Conservation (phyloP, 2,113 vertebrate genomes). For the Aramus guarauna region DNA sequence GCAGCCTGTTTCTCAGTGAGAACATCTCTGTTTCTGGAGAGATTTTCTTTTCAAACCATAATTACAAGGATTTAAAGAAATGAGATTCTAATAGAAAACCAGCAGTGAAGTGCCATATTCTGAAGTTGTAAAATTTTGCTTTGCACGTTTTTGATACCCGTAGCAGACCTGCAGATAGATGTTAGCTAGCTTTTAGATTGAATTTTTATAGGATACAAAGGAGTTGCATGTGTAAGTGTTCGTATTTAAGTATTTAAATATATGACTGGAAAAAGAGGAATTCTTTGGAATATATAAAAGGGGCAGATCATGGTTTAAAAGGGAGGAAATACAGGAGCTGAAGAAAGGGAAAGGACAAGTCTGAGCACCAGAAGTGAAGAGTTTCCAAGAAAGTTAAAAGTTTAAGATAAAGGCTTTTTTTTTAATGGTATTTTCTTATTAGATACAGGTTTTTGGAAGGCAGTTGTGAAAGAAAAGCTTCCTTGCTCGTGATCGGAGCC, state of each 20-base stretch:
- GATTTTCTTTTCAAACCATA: neutral
- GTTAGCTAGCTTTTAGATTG: neutral
- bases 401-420: neutral
- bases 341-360: neutral
- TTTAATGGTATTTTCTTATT: neutral
- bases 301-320: neutral
- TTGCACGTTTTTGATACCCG: neutral
- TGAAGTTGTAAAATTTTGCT: neutral
- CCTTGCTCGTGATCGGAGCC: neutral
- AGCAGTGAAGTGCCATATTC: neutral
- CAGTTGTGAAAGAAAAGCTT: slow-evolving; percentile 54
- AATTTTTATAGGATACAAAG: neutral
- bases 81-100: neutral
- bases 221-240: neutral
- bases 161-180: neutral
- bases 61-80: neutral
- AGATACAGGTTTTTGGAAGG: slow-evolving; percentile 2
- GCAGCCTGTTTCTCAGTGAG: neutral
- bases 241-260: neutral
- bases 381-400: neutral
- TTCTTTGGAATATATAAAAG: neutral
- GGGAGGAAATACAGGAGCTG: neutral
- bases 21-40: neutral
- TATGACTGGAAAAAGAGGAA: neutral
- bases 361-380: neutral